Percentiles rank a stretch among this genome's conserved stretches.
phyloP scores from a whole-genome alignment of 2,888 invertebrate species.

The Acanthosepion lycidas region DNA sequence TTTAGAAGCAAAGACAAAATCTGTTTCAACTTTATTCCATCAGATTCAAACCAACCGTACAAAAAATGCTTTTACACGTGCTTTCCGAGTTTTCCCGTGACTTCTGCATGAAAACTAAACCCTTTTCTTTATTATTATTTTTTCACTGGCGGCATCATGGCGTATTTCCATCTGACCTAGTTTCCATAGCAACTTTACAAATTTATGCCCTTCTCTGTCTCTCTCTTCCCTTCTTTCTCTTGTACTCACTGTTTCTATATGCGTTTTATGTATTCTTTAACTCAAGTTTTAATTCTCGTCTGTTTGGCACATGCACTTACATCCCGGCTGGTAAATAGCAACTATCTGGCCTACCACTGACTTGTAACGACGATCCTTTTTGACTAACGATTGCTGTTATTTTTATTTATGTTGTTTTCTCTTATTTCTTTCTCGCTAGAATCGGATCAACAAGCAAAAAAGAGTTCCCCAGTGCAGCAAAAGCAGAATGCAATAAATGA shows the following conservation, averaged over 20 bases:
- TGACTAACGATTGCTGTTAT: neutral
- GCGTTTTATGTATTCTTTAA: neutral
- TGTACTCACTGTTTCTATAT: too few species aligned
- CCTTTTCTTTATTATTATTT: neutral
- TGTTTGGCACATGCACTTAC: neutral
- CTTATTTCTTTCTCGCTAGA: neutral
- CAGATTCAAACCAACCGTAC: neutral
- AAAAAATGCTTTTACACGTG: neutral
- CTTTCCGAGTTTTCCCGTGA: neutral
- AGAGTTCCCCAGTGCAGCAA: neutral
- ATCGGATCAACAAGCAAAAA: neutral
- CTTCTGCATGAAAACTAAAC: neutral
- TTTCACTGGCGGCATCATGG: conserved; percentile 16
- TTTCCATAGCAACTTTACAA: neutral
- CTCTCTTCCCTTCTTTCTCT: too few species aligned
- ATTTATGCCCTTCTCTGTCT: too few species aligned
- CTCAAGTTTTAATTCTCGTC: neutral
- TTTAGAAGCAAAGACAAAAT: neutral
- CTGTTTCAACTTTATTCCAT: neutral
- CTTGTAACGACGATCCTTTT: neutral
- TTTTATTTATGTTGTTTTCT: neutral
- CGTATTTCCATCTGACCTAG: neutral
- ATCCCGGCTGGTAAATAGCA: neutral
- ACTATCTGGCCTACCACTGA: neutral
- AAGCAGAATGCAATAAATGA: neutral